Conservation (phyloP, 53 echinoderm and acorn worm genomes). For the Hippasteria phrygiana region DNA sequence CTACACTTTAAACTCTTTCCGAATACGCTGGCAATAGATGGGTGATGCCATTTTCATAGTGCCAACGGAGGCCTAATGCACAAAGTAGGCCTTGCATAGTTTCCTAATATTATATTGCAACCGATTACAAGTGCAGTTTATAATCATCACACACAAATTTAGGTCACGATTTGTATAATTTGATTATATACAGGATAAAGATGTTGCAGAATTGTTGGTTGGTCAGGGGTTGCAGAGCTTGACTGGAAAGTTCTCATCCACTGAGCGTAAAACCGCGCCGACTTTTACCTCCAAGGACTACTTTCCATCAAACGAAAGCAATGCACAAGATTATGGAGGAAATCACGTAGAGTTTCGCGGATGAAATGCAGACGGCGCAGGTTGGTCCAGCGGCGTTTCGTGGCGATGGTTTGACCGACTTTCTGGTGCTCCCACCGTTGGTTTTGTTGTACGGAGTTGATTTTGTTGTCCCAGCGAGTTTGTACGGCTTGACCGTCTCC, state of each 20-base stretch:
- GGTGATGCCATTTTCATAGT: not conserved
- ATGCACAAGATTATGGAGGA: not conserved
- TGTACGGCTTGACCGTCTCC: not conserved
- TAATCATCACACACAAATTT: slow-evolving; percentile 43
- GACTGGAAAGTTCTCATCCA: not conserved
- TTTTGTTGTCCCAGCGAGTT: slow-evolving; percentile 17
- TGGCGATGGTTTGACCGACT: not conserved
- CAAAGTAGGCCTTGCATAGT: slow-evolving; percentile 40
- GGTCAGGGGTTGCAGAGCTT: not conserved
- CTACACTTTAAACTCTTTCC: not conserved
- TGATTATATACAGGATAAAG: not conserved
- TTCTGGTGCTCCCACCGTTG: slow-evolving; percentile 6
- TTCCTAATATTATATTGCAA: slow-evolving; percentile 43
- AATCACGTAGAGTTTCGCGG: not conserved
- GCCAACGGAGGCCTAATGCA: not conserved
- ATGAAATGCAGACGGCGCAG: not conserved
- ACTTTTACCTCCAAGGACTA: not conserved
- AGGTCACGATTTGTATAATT: not conserved
- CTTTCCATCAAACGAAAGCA: not conserved
- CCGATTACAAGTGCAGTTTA: not conserved
- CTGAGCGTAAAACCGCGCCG: not conserved
- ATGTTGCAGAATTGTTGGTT: not conserved
- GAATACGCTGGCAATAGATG: not conserved
- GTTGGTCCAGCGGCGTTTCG: not conserved
- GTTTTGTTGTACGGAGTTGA: not conserved